Conservation (phyloP, 2,113 vertebrate genomes). For the Macquaria australasica region DNA sequence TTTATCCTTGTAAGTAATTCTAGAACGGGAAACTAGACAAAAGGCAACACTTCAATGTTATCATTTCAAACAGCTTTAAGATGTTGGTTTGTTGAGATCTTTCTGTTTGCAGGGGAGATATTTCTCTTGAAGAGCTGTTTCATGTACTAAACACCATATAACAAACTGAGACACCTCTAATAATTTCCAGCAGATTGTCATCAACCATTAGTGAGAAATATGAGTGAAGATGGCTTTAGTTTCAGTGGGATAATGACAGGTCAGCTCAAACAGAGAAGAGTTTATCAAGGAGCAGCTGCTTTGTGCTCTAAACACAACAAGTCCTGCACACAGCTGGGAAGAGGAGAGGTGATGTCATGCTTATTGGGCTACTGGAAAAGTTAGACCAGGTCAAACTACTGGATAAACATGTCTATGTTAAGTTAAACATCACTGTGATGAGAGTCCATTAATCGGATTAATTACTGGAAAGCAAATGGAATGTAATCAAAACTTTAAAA, state of each 20-base stretch:
- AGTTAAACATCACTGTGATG: conserved; percentile 37
- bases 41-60: neutral
- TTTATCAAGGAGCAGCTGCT: conserved; percentile 24
- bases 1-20: neutral
- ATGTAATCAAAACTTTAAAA: conserved; percentile 35
- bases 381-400: conserved; percentile 22
- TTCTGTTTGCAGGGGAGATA: neutral
- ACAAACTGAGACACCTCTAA: neutral
- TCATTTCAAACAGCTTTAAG: conserved; percentile 26
- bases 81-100: conserved; percentile 17
- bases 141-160: neutral
- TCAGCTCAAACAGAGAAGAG: conserved; percentile 3
- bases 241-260: neutral
- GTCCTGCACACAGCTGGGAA: neutral
- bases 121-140: neutral
- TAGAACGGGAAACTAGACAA: neutral
- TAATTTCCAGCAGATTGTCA: neutral
- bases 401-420: conserved; percentile 48
- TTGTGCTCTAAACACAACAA: conserved; percentile 10
- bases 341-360: conserved; percentile 20
- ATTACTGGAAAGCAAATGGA: conserved; percentile 20
- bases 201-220: neutral
- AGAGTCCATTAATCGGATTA: conserved; percentile 4
- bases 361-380: conserved; percentile 31
- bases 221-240: neutral